Evolutionary conservation across 2,888 invertebrate genomes (phyloP).

Genomic region (Aphrophora alni): DNA sequence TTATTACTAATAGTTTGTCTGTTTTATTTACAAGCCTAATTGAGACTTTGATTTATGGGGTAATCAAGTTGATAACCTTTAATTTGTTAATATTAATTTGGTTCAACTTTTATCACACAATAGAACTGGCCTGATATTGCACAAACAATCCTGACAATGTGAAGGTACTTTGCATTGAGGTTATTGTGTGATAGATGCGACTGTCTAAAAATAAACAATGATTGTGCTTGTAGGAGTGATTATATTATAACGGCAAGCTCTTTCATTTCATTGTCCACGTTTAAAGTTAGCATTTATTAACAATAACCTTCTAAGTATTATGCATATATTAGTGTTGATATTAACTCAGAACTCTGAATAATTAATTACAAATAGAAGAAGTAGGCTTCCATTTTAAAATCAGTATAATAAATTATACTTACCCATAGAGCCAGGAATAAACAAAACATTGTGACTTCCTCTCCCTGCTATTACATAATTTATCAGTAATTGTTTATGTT

Average conservation of each 20-base stretch:
- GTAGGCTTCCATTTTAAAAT: no score
- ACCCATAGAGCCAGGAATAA: conserved; percentile 1
- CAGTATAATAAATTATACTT: no score
- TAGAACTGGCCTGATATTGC: not conserved
- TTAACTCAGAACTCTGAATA: no score
- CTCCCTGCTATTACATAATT: not conserved
- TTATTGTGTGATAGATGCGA: not conserved
- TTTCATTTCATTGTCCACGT: no score
- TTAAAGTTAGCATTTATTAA: no score
- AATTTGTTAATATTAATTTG: not conserved
- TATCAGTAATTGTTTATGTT: not conserved
- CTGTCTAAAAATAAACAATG: not conserved
- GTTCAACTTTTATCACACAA: not conserved
- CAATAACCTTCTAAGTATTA: no score
- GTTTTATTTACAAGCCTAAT: not conserved
- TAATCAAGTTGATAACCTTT: not conserved
- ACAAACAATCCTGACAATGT: not conserved
- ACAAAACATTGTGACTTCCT: not conserved
- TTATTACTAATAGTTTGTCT: no score
- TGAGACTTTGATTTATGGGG: not conserved
- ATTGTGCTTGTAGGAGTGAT: not conserved
- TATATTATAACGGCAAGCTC: no score
- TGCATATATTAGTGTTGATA: no score
- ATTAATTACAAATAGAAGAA: no score
- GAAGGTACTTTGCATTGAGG: not conserved